Evolutionary conservation across 1,140 invertebrate genomes (phyloP), one percentile per base, ranked within the genome.

Genomic region (Papilio xuthus): DNA sequence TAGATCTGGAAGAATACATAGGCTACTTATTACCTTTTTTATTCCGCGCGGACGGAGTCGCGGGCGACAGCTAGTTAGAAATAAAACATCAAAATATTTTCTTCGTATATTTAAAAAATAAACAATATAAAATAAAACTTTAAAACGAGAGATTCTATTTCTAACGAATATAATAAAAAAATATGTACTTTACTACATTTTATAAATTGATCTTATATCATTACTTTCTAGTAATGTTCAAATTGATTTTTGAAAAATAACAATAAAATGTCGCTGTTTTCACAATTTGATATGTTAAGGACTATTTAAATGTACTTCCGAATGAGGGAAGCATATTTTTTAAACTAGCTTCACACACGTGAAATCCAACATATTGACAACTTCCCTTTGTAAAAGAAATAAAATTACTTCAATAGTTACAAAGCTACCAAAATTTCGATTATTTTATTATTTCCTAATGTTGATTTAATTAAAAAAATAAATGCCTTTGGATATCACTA

Each of bases 401-500:
- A 47, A 47, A 47, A 47, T 47, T 4, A 4, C 13, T 47, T 18
- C 15, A 47, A 47, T 4, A 13, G 13, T 15, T 50, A 18, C 47
- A 50, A 18, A 50, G 47, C 6, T 18, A 20, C n/a, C n/a, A 13
- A 47, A 13, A 4, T 15, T 47, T 44, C n/a, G 32, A 37, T 37
- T 37, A 37, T 37, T 37, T 37, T 37, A 37, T 37, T 37, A 37
- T 6, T 37, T 37, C 32, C 32, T 37, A 37, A 37, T 6, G 32
- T 47, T 47, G 6, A 4, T 18, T 18, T 12, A 32, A 9, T 69
- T n/a, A 18, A 41, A n/a, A 42, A 10, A 41, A 42, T 70, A 73
- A 73, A 73, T 73, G 71, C 71, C 41, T 72, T 72, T 73, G 71
- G 71, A 73, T 15, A 67, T 67, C 60, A 67, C 26, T 67, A 26